These are phyloP conservation scores for Mactra quadrangularis DNA, from an alignment of 1,140 invertebrate species.

Conservation along the genomic window DNA sequence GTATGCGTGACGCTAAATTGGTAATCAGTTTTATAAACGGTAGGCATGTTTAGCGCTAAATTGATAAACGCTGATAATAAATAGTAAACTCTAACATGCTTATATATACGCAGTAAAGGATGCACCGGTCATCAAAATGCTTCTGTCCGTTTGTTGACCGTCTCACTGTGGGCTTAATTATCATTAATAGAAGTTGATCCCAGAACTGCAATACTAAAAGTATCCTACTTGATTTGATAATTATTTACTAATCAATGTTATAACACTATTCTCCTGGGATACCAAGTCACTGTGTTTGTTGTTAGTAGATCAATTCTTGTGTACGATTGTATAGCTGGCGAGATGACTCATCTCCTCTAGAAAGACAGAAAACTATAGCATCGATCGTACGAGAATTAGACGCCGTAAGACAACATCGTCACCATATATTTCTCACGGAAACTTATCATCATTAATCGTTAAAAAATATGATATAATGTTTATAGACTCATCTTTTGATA, in stretches of 20 bases:
- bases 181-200: slow-evolving; percentile 4
- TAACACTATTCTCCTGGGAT: slow-evolving; percentile 11
- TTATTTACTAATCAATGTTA: slow-evolving; percentile 43
- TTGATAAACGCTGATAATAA: too few species aligned
- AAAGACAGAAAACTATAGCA: slow-evolving; percentile 16
- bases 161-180: not conserved
- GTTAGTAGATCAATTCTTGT: slow-evolving; percentile 16
- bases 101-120: too few species aligned
- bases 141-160: too few species aligned
- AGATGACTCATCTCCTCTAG: not conserved
- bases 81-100: too few species aligned
- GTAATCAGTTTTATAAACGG: too few species aligned
- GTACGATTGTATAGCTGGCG: slow-evolving; percentile 17
- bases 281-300: too few species aligned
- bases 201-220: not conserved
- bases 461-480: slow-evolving; percentile 7
- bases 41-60: too few species aligned
- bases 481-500: too few species aligned
- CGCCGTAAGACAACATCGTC: not conserved
- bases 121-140: not conserved
- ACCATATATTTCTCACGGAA: slow-evolving; percentile 28
- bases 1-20: too few species aligned
- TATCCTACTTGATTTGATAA: not conserved
- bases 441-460: slow-evolving; percentile 13
- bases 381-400: not conserved